These are phyloP conservation scores for Microtus pennsylvanicus DNA, from an alignment of 2,113 vertebrate genomes.

Conservation along the genomic window DNA sequence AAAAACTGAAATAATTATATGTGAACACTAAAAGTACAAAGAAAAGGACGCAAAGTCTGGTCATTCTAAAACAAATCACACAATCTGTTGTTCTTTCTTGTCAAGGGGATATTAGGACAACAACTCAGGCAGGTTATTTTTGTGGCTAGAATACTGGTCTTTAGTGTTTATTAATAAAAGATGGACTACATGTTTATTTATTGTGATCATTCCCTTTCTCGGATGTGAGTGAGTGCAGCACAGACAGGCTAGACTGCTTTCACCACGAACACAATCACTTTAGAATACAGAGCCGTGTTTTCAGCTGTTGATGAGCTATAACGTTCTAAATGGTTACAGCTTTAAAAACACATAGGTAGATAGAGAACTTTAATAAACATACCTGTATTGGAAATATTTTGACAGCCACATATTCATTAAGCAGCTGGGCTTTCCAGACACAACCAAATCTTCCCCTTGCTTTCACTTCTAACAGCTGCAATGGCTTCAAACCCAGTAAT, in stretches of 20 bases:
- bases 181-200: not conserved
- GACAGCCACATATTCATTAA: constrained; percentile 96
- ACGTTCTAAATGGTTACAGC: not conserved
- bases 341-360: not conserved
- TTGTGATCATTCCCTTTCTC: constrained; percentile 35
- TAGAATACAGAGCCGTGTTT: constrained; percentile 9
- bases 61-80: constrained; percentile 57
- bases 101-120: constrained; percentile 34
- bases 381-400: constrained; percentile 99
- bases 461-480: constrained; percentile 97
- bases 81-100: constrained; percentile 27
- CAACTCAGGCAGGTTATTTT: constrained; percentile 1
- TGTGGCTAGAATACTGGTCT: constrained; percentile 48
- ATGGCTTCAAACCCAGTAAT: constrained; percentile 93
- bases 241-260: not conserved
- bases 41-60: constrained; percentile 34
- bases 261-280: not conserved
- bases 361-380: constrained; percentile 53
- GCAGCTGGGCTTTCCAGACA: constrained; percentile 98
- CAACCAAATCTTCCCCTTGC: constrained; percentile 98
- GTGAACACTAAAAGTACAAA: constrained; percentile 28
- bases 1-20: constrained; percentile 48
- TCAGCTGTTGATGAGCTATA: constrained; percentile 5
- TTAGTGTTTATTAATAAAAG: constrained; percentile 61
- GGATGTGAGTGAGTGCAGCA: not conserved